Evolutionary conservation across 1,140 invertebrate species (phyloP), one percentile per base, ranked within the genome.

Genomic region (Carposina sasakii): DNA sequence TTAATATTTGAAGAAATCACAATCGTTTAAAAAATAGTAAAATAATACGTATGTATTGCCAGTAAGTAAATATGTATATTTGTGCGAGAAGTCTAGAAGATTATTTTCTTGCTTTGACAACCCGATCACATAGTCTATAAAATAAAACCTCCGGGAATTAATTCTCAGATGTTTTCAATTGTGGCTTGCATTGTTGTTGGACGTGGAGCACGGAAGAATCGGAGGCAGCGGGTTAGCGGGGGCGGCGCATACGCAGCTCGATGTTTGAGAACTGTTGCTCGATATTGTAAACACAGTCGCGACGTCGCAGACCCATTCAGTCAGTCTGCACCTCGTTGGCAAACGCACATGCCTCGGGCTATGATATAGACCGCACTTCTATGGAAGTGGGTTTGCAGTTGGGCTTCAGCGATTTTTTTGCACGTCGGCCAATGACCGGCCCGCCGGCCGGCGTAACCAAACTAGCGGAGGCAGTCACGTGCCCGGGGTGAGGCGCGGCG

Each of bases 401-500:
- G 66, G 57, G 46, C 58, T 65, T 66, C 50, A 64, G 53, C 51
- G 56, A 68, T 68, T 66, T 71, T 74, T 74, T 69, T 75, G 61
- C 66, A 66, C 63, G 51, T 57, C 70, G 72, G 78, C 76, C 76
- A 77, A 77, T 77, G 73, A 74, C 74, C 72, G 71, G 63, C 55
- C 57, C 57, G 69, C 75, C 70, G 75, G 78, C 71, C 72, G 75
- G 78, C 68, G 60, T 71, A 68, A 66, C 65, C 67, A 52, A 68
- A 52, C 62, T 63, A 52, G 55, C 66, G 42, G 67, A 67, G 60
- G 67, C 74, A 81, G 79, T 83, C 79, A 83, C 79, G 76, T 83
- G 79, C 73, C 69, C 70, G 76, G 76, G 79, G 79, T 79, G 79
- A 81, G 79, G 64, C 69, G 79, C 62, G 75, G 74, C 73, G 76